phyloP scores from a whole-genome alignment of 2,888 invertebrate species.

The Ptilodon capucinus region DNA sequence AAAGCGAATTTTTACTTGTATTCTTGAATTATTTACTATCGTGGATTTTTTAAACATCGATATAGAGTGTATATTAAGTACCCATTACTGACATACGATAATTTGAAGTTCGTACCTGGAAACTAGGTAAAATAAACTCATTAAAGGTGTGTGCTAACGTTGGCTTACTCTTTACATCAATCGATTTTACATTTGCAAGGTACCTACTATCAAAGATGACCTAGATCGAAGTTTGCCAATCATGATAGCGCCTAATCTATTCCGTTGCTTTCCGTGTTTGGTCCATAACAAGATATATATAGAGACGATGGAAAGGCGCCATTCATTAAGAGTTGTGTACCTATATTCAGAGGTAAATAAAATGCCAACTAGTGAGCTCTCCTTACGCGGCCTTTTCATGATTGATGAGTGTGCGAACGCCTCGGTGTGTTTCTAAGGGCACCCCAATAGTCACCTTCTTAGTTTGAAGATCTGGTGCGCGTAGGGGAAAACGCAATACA shows the following conservation, averaged over 20 bases:
- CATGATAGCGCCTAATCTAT: constrained; percentile 39
- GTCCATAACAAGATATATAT: constrained; percentile 7
- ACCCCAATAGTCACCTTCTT: constrained; percentile 6
- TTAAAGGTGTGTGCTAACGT: constrained; percentile 47
- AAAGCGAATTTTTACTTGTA: no score
- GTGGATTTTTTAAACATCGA: no score
- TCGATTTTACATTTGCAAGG: constrained; percentile 48
- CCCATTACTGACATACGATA: constrained; percentile 9
- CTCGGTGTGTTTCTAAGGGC: constrained; percentile 14
- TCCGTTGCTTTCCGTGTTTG: constrained; percentile 29
- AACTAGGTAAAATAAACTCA: constrained; percentile 49
- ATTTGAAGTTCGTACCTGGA: constrained; percentile 15
- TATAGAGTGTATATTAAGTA: no score
- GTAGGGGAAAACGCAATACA: constrained; percentile 3
- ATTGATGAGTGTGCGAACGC: constrained; percentile 28
- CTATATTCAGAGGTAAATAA: constrained; percentile 23
- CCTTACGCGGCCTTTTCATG: constrained; percentile 22
- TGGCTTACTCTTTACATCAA: constrained; percentile 8
- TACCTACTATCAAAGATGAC: constrained; percentile 27
- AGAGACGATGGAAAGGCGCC: neutral
- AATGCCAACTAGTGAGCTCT: constrained; percentile 14
- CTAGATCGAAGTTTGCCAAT: constrained; percentile 54
- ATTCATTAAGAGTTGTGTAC: constrained; percentile 18
- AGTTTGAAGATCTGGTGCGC: constrained; percentile 9
- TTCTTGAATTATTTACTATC: no score